Percentiles rank a stretch among this genome's conserved stretches.
These are phyloP conservation scores for Drosophila repletoides DNA, from an alignment of 1,140 invertebrate species.

Conservation along the genomic window DNA sequence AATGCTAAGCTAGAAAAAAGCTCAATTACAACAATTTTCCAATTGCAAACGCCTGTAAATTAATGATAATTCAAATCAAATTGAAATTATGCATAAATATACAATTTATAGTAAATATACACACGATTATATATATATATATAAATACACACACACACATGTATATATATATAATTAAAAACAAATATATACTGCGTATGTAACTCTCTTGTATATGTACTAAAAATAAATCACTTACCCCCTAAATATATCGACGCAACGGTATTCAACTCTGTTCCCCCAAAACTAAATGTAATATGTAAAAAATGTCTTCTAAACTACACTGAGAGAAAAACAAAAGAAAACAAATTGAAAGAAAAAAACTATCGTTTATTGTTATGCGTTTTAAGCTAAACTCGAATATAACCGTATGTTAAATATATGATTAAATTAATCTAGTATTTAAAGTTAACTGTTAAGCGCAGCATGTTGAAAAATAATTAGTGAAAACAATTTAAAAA, in stretches of 20 bases:
- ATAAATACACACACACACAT: slow-evolving; percentile 7
- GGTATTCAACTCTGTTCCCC: slow-evolving; percentile 66
- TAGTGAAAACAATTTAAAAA: slow-evolving; percentile 35
- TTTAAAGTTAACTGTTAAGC: slow-evolving; percentile 56
- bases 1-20: slow-evolving; percentile 46
- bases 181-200: slow-evolving; percentile 46
- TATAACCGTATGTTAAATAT: slow-evolving; percentile 61
- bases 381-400: slow-evolving; percentile 75
- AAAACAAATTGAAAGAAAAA: slow-evolving; percentile 23
- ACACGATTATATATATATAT: slow-evolving; percentile 2
- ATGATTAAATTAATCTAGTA: slow-evolving; percentile 68
- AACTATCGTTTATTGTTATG: slow-evolving; percentile 74
- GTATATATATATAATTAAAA: slow-evolving; percentile 6
- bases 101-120: background rate
- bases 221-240: slow-evolving; percentile 44
- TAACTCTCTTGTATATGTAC: slow-evolving; percentile 65
- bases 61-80: slow-evolving; percentile 13
- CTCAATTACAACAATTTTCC: slow-evolving; percentile 36
- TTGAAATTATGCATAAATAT: slow-evolving; percentile 31
- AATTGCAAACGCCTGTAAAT: slow-evolving; percentile 37
- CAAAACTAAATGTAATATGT: slow-evolving; percentile 62
- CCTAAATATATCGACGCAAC: slow-evolving; percentile 47
- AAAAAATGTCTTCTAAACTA: slow-evolving; percentile 35
- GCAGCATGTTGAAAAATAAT: slow-evolving; percentile 71
- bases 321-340: background rate